Evolutionary conservation across 2,888 invertebrate genomes (phyloP), one percentile per base, ranked within the genome.

Genomic region (Netelia virgata): DNA sequence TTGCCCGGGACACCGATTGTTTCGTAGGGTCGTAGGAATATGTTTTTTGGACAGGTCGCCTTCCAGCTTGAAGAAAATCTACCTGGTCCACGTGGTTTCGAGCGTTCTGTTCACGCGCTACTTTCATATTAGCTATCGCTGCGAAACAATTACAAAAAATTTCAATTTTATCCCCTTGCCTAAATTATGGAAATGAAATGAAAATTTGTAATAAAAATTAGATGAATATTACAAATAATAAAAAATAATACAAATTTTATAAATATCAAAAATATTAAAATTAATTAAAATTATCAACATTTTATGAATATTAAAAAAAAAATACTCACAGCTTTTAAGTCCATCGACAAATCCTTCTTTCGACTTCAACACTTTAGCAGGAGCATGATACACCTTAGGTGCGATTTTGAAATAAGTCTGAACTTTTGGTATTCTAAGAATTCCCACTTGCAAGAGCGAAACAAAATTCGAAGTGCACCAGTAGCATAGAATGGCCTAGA

Each of bases 381-480:
- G 95, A 0, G 95, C 92, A 61, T 96, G 96, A 69, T 94, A 94
- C 83, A 96, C 87, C 80, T 94, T 94, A 2, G 96, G 96, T 80
- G 88, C 88, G 69, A 99, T 98, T 83, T 97, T 96, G 84, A 97
- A 97, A 89, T 95, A 96, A 1, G 95, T 94, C 89, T 97, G 94
- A 0, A 99, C 96, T 28, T 94, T 92, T 9, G 98, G 97, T 85
- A 97, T 95, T 94, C 95, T 96, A 14, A 99, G 93, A 75, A 98
- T 74, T 9, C 96, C 95, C 8, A 97, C 97, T 96, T 98, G 98
- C 0, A 95, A 86, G 3, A 99, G 93, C 0, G 98, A 98, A 86
- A 98, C 96, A 64, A 97, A 95, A 93, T 99, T 99, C 88, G 96
- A 97, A 36, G 97, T 96, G 16, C 96, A 95, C 99, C 99, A 99